Conservation (phyloP, 1,140 invertebrate genomes). For the Leptinotarsa texana region DNA sequence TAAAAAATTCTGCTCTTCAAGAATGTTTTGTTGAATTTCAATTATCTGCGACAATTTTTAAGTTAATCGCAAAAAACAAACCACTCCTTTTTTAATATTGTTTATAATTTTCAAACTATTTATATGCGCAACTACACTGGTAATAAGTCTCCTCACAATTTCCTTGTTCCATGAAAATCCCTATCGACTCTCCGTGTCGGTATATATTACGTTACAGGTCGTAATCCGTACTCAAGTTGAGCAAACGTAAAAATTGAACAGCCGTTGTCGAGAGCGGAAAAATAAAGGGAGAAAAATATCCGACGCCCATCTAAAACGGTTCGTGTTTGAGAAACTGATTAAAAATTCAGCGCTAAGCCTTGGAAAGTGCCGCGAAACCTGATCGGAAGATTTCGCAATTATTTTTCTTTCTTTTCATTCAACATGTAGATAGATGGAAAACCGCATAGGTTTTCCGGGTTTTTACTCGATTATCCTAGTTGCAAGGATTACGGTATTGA, state of each 20-base stretch:
- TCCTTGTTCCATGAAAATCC: neutral
- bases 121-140: too few species aligned
- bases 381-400: conserved; percentile 47
- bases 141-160: too few species aligned
- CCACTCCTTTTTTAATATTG: too few species aligned
- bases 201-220: conserved; percentile 26
- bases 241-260: conserved; percentile 41
- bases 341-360: conserved; percentile 49
- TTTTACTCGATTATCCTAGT: neutral
- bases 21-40: too few species aligned
- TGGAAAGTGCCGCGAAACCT: conserved; percentile 43
- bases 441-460: conserved; percentile 11
- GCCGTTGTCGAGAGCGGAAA: conserved; percentile 31
- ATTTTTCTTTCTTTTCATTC: conserved; percentile 43
- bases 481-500: neutral
- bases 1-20: too few species aligned
- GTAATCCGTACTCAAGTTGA: conserved; percentile 38
- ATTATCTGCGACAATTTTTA: too few species aligned
- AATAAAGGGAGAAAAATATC: conserved; percentile 40
- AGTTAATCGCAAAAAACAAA: too few species aligned
- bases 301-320: conserved; percentile 34
- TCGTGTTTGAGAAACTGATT: conserved; percentile 48
- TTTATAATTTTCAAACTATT: too few species aligned
- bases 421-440: conserved; percentile 17
- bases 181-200: neutral